Percentiles rank a stretch among this genome's conserved stretches.
Conservation (phyloP, 2,888 invertebrate species). For the Drosophila prostipennis region DNA sequence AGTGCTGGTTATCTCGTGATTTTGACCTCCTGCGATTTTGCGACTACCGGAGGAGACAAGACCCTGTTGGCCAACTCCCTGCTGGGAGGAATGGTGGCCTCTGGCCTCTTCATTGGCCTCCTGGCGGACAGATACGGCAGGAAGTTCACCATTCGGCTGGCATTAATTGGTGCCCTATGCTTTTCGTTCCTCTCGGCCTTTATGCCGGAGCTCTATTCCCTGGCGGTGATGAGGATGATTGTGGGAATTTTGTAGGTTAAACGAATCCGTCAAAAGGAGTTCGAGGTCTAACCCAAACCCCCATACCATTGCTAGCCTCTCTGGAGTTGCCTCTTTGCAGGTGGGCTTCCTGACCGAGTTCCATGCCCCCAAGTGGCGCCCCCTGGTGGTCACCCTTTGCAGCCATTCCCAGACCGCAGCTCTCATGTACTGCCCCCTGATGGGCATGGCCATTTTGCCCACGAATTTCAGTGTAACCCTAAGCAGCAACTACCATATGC, state of each 20-base stretch:
- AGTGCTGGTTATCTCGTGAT: conserved; percentile 18
- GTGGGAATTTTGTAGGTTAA: conserved; percentile 24
- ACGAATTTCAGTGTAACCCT: not conserved
- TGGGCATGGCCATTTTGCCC: conserved; percentile 5
- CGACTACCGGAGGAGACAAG: not conserved
- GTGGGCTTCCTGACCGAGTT: conserved; percentile 28
- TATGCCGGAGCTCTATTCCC: conserved; percentile 19
- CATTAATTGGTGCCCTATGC: not conserved
- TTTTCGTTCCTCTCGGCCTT: not conserved
- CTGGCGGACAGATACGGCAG: conserved; percentile 30
- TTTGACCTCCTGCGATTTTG: conserved; percentile 20
- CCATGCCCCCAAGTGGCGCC: conserved; percentile 1
- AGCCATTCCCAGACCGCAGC: conserved; percentile 4
- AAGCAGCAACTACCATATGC: not conserved
- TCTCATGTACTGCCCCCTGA: conserved; percentile 8
- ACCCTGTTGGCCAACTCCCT: conserved; percentile 13
- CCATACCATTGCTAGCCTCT: not conserved
- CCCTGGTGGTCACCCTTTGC: conserved; percentile 3
- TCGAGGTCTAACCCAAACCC: not conserved
- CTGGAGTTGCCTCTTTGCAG: conserved; percentile 9
- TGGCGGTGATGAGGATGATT: conserved; percentile 1
- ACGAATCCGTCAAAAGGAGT: not conserved
- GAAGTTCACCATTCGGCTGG: not conserved
- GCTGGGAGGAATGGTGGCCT: conserved; percentile 13
- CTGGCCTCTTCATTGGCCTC: conserved; percentile 19